Conservation (phyloP, 2,888 invertebrate species). For the Acrocyrtus sp. region DNA sequence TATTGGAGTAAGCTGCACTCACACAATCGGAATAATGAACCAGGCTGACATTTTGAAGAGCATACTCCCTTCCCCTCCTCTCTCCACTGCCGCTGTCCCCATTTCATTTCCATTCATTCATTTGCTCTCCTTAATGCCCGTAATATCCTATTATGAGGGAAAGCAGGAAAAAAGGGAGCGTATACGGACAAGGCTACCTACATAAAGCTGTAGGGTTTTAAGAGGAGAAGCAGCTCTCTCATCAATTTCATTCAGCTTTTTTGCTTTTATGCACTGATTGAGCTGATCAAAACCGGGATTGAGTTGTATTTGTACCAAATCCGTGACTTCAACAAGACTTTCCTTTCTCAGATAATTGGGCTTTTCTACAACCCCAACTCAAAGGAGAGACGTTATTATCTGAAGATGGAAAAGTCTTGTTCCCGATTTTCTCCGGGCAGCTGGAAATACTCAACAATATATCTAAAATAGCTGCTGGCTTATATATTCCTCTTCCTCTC, state of each 20-base stretch:
- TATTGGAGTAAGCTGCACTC: not conserved
- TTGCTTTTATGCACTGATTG: not conserved
- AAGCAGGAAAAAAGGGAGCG: no score
- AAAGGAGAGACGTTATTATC: not conserved
- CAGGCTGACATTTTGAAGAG: not conserved
- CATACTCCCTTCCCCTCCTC: not conserved
- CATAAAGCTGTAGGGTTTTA: conserved; percentile 1
- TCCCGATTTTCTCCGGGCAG: not conserved
- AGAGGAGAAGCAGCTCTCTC: not conserved
- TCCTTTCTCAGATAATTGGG: conserved; percentile 3
- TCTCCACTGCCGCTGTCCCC: not conserved
- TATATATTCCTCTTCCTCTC: no score
- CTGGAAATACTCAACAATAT: no score
- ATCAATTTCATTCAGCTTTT: not conserved
- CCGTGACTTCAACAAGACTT: conserved; percentile 4
- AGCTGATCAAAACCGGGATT: not conserved
- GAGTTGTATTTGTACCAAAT: conserved; percentile 4
- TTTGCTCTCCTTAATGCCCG: conserved; percentile 16
- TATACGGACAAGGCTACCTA: no score
- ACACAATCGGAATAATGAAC: not conserved
- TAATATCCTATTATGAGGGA: conserved; percentile 22
- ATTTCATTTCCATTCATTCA: conserved; percentile 18
- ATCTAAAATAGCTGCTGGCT: no score
- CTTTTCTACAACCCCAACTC: no score
- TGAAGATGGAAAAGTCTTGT: not conserved